Conservation (phyloP, 2,113 vertebrate genomes). For the Corydoras maculifer region DNA sequence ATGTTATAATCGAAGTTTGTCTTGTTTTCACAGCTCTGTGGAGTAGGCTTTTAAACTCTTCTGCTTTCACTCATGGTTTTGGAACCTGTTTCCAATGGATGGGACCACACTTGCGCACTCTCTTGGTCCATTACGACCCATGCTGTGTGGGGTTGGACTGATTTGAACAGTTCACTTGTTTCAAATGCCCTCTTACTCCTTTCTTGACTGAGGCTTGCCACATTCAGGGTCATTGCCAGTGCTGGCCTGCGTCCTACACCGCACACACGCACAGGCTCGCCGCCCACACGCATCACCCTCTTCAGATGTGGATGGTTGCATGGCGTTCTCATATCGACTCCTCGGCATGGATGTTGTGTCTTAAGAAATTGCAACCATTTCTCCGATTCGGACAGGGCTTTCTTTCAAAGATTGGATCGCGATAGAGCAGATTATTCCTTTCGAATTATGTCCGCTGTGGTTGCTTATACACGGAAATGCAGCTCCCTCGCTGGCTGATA, state of each 20-base stretch:
- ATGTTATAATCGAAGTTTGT: too few relatives aligned
- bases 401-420: constrained; percentile 46
- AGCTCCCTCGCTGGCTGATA: background rate
- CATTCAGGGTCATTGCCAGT: background rate
- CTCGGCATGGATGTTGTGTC: constrained; percentile 57
- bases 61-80: constrained; percentile 11
- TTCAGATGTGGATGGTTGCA: constrained; percentile 25
- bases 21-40: too few relatives aligned
- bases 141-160: constrained; percentile 11
- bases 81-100: constrained; percentile 33
- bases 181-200: constrained; percentile 3
- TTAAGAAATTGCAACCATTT: constrained; percentile 47
- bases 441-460: too few relatives aligned
- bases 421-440: constrained; percentile 13
- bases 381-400: constrained; percentile 48
- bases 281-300: constrained; percentile 17
- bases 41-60: background rate
- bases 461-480: constrained; percentile 13
- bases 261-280: constrained; percentile 48
- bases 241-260: constrained; percentile 15
- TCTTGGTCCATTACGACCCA: constrained; percentile 2
- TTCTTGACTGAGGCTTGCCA: constrained; percentile 13
- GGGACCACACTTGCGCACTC: constrained; percentile 11
- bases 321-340: constrained; percentile 38
- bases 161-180: constrained; percentile 22